These are phyloP conservation scores for Dinomys branickii DNA, from an alignment of 2,113 vertebrate species.

Conservation along the genomic window DNA sequence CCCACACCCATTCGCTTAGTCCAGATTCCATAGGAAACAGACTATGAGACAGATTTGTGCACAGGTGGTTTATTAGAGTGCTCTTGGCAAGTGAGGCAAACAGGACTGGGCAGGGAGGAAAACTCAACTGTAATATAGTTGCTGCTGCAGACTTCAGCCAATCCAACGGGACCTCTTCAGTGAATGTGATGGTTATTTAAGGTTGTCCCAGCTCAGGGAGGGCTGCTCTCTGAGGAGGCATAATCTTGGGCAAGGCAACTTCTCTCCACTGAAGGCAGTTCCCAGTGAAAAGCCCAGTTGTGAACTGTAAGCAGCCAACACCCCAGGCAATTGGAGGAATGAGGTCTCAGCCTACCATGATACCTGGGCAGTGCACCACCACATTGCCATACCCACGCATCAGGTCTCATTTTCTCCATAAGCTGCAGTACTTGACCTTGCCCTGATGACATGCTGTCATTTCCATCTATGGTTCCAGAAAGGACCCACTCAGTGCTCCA, in stretches of 20 bases:
- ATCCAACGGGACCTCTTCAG: background rate
- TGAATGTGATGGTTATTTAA: background rate
- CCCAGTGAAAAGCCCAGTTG: background rate
- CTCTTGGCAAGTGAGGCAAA: background rate
- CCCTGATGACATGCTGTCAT: background rate
- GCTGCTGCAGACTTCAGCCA: background rate
- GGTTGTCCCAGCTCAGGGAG: background rate
- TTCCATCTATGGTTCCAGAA: background rate
- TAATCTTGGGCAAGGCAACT: background rate
- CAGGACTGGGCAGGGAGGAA: background rate
- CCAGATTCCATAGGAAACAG: background rate
- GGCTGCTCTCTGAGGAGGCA: background rate
- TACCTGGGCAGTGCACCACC: no score
- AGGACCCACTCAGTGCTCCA: background rate
- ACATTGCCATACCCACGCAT: fast-evolving
- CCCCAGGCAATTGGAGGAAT: background rate
- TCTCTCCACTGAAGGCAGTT: background rate
- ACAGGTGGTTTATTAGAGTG: background rate
- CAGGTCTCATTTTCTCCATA: background rate
- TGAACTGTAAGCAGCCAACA: background rate
- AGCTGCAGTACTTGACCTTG: background rate
- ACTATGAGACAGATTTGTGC: background rate
- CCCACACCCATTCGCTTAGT: background rate
- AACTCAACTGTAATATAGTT: background rate
- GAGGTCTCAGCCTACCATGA: background rate